These are phyloP conservation scores for Rhynchotus rufescens DNA, from an alignment of 2,797 vertebrate species.

Conservation along the genomic window DNA sequence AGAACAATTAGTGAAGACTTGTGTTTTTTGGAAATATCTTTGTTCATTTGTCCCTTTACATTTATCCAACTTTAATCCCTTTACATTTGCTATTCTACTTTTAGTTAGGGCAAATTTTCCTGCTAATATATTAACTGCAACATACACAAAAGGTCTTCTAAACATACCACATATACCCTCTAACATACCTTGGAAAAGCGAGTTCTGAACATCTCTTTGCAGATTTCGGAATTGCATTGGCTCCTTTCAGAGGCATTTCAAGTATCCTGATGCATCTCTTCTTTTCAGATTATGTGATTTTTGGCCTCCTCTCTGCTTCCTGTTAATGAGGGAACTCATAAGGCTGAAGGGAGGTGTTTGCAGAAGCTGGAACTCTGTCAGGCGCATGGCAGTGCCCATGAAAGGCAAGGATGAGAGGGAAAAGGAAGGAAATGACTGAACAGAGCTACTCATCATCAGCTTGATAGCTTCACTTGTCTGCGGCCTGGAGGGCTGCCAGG, in stretches of 20 bases:
- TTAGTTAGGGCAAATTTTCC: not conserved
- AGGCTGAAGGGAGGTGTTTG: accelerated
- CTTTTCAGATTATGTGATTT: not conserved
- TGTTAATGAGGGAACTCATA: accelerated
- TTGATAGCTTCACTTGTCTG: not conserved
- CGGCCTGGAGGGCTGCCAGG: not conserved
- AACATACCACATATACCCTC: not conserved
- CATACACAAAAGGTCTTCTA: not conserved
- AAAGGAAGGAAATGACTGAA: conserved; percentile 2
- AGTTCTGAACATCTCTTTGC: not conserved
- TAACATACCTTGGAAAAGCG: not conserved
- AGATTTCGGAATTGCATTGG: not conserved
- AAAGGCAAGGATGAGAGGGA: not conserved
- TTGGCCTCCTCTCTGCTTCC: not conserved
- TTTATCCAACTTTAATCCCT: not conserved
- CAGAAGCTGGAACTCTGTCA: not conserved
- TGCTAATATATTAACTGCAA: not conserved
- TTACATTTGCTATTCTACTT: not conserved
- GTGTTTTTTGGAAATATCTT: not conserved
- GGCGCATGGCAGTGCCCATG: accelerated
- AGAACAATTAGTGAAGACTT: not conserved
- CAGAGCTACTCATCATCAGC: not conserved
- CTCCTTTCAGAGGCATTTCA: not conserved
- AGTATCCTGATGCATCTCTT: not conserved
- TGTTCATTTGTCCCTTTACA: not conserved